Evolutionary conservation across 2,888 invertebrate genomes (phyloP), one percentile per base, ranked within the genome.

Genomic region (Lepidochitona cinerea): DNA sequence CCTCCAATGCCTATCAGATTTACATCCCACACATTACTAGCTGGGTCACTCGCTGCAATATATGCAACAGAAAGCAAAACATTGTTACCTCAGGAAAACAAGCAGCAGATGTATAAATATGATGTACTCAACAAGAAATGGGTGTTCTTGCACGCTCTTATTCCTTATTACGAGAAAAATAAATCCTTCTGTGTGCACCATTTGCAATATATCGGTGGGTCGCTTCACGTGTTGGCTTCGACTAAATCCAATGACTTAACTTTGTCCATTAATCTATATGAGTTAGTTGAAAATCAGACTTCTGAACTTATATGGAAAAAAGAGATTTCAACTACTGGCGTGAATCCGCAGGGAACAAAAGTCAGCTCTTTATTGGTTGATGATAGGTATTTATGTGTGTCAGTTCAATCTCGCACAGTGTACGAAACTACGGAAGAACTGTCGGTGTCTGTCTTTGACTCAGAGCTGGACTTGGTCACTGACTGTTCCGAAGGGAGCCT

Each of bases 1-100:
- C 81, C 85, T 36, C 81, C 84, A 36, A 73, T 85, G 52, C 85
- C 85, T 12, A 59, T 59, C 23, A 4, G 29, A 59, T 18, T 32
- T 26, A 59, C 23, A 14, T 14, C 29, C 29, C 59, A 23, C 29
- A 32, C 59, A 14, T 9, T 59, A 2, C 32, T 59, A 2, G 29
- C 59, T 4, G 2, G 59, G 12, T 26, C 12, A 4, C 1, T 14
- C 59, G 26, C 4, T 4, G 26, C 12, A 14, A 23, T 59, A 14
- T 59, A 59, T 59, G 59, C 59, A 14, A 59, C 59, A 2, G 82
- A 84, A 41, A 79, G 77, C 67, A 82, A 84, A 68, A 73, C 74
- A 14, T 64, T 67, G 26, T 53, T 68, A 26, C 59, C 29, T n/a
- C 18, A 33, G 4, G 70, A 71, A 49, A 68, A 59, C 9, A 35